Conservation (phyloP, 2,888 invertebrate genomes). For the Eupithecia subumbrata region DNA sequence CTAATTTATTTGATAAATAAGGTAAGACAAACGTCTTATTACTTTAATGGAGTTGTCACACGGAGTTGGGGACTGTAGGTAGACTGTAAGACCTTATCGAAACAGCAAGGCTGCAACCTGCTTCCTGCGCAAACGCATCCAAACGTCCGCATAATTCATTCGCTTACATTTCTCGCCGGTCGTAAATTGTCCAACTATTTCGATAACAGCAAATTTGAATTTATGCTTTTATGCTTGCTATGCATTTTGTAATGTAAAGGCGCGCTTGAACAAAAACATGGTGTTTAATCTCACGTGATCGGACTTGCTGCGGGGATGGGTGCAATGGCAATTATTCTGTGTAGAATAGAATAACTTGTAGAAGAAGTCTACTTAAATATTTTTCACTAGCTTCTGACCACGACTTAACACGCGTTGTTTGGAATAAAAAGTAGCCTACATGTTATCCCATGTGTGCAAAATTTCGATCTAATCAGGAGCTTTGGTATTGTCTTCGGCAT, state of each 20-base stretch:
- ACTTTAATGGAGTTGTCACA: too few species aligned
- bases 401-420: too few species aligned
- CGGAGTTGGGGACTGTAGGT: not conserved
- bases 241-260: constrained; percentile 75
- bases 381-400: not conserved
- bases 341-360: not conserved
- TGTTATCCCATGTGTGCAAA: too few species aligned
- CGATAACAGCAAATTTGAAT: constrained; percentile 80
- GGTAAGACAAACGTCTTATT: too few species aligned
- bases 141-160: constrained; percentile 65
- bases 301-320: constrained; percentile 53
- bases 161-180: constrained; percentile 65
- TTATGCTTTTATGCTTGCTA: constrained; percentile 67
- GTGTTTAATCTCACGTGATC: constrained; percentile 78
- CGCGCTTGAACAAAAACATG: constrained; percentile 69
- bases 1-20: too few species aligned
- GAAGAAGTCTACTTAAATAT: not conserved
- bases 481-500: too few species aligned
- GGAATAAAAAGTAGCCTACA: too few species aligned
- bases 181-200: constrained; percentile 79
- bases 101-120: not conserved
- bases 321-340: not conserved
- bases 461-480: too few species aligned
- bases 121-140: constrained; percentile 17
- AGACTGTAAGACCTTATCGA: not conserved